Conservation (phyloP, 2,113 vertebrate genomes). For the Phyllostomus discolor region DNA sequence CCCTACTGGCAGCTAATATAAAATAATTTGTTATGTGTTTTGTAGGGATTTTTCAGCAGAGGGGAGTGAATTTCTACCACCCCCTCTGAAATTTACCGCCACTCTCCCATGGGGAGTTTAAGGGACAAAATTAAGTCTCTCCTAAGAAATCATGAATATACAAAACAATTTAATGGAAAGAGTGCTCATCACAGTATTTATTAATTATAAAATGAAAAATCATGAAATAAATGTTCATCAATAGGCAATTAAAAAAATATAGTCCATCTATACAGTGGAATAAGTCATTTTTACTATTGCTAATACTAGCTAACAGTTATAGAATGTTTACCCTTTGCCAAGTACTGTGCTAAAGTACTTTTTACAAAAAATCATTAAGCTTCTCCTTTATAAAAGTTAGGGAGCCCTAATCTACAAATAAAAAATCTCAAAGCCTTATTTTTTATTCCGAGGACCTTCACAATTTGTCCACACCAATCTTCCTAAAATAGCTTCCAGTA, state of each 20-base stretch:
- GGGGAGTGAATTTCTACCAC: background rate
- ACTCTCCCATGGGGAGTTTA: background rate
- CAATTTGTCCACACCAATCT: background rate
- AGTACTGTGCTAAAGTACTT: background rate
- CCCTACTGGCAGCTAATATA: background rate
- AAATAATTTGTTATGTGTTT: background rate
- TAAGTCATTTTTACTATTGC: background rate
- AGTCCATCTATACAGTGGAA: background rate
- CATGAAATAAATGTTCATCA: background rate
- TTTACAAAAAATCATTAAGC: background rate
- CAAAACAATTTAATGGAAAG: background rate
- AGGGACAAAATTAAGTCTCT: background rate
- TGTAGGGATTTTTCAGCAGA: background rate
- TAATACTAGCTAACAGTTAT: constrained; percentile 4
- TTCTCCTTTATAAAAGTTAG: constrained; percentile 9
- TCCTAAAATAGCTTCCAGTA: background rate
- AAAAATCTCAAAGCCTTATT: background rate
- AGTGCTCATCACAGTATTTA: background rate
- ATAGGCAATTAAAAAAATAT: background rate
- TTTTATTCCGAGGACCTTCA: background rate
- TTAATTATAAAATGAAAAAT: background rate
- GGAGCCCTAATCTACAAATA: background rate
- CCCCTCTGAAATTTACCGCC: background rate
- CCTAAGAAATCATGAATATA: background rate
- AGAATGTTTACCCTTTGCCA: background rate